phyloP scores from a whole-genome alignment of 2,888 invertebrate genomes.

The Scaeva pyrastri region DNA sequence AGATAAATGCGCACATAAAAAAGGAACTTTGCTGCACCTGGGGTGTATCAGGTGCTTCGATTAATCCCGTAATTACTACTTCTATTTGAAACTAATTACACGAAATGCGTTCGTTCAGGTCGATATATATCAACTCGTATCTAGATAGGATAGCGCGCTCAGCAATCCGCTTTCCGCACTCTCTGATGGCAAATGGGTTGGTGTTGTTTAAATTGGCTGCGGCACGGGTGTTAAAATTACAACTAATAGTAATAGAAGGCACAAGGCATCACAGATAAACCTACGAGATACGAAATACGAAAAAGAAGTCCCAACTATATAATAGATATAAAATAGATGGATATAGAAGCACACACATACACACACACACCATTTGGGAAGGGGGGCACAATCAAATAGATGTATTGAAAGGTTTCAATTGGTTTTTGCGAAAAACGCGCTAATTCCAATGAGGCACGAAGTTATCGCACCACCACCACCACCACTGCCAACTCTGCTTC shows the following conservation, averaged over 20 bases:
- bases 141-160: constrained; percentile 37
- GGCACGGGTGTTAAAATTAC: constrained; percentile 41
- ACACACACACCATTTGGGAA: background rate
- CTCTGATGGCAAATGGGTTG: background rate
- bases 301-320: constrained; percentile 35
- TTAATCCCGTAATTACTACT: constrained; percentile 75
- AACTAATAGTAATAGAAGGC: constrained; percentile 36
- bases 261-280: constrained; percentile 33
- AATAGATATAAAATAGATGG: background rate
- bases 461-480: constrained; percentile 16
- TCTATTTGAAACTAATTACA: constrained; percentile 75
- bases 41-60: constrained; percentile 74
- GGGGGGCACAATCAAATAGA: constrained; percentile 18
- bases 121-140: no score
- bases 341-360: background rate
- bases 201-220: constrained; percentile 41
- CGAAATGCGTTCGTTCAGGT: constrained; percentile 72
- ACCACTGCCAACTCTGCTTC: no score
- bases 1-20: constrained; percentile 65
- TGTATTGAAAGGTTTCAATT: constrained; percentile 72
- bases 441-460: constrained; percentile 67
- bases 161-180: no score
- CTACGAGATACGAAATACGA: constrained; percentile 5
- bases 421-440: constrained; percentile 51
- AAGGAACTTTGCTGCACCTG: constrained; percentile 68